These are phyloP conservation scores for Frankliniella intonsa DNA, from an alignment of 2,888 invertebrate genomes.

Conservation along the genomic window DNA sequence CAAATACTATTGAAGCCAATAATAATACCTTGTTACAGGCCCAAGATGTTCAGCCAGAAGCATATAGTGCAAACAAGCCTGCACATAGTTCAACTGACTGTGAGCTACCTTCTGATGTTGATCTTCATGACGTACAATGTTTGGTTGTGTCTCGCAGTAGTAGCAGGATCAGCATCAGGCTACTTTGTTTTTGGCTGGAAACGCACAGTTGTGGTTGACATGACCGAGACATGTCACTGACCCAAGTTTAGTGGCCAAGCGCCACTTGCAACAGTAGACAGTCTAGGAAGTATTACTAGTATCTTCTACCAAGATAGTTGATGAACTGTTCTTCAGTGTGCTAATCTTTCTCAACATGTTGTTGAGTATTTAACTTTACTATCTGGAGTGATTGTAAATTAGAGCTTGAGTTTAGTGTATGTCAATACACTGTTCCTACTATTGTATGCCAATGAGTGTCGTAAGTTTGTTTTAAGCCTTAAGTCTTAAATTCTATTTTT, in stretches of 20 bases:
- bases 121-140: constrained; percentile 97
- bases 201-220: constrained; percentile 87
- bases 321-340: background rate
- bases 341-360: no score
- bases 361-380: no score
- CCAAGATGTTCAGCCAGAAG: constrained; percentile 74
- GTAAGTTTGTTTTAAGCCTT: no score
- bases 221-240: constrained; percentile 94
- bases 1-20: no score
- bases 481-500: no score
- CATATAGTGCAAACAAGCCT: constrained; percentile 83
- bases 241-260: constrained; percentile 33
- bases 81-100: constrained; percentile 82
- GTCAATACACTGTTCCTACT: no score
- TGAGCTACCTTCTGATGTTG: constrained; percentile 91
- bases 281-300: background rate
- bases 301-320: background rate
- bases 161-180: constrained; percentile 82
- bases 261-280: background rate
- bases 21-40: constrained; percentile 53
- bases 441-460: no score
- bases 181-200: constrained; percentile 96
- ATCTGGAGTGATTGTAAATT: no score
- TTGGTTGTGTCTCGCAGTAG: constrained; percentile 86
- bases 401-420: no score